A percentile compares a stretch with the other conserved stretches of the same genome.
Conservation (phyloP, 2,113 vertebrate genomes). For the Osmerus mordax region DNA sequence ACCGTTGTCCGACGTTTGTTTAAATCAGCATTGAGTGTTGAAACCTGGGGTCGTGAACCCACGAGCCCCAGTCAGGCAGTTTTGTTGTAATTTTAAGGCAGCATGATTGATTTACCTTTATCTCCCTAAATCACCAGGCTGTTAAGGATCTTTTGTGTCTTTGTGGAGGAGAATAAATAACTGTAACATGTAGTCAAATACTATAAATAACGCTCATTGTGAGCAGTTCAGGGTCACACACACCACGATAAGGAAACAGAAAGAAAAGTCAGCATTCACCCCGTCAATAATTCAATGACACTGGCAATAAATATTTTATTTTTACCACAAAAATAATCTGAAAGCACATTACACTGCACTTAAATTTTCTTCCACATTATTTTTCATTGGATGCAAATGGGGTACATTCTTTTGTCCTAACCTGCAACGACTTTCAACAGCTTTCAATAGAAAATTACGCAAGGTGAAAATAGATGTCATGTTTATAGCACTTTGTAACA, state of each 20-base stretch:
- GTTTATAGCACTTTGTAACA: constrained; percentile 48
- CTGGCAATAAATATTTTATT: constrained; percentile 75
- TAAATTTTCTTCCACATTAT: constrained; percentile 20
- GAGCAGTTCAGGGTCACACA: too few species aligned
- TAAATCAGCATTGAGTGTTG: too few species aligned
- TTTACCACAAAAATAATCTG: constrained; percentile 67
- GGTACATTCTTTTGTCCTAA: constrained; percentile 34
- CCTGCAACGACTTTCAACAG: constrained; percentile 20
- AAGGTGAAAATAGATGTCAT: constrained; percentile 42
- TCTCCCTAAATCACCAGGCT: too few species aligned
- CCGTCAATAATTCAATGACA: background rate
- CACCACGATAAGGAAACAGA: background rate
- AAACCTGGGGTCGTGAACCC: too few species aligned
- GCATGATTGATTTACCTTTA: too few species aligned
- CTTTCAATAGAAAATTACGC: constrained; percentile 36
- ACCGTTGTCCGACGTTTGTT: too few species aligned
- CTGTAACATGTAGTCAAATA: too few species aligned
- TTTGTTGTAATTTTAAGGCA: too few species aligned
- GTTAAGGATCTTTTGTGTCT: too few species aligned
- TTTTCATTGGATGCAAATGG: constrained; percentile 36
- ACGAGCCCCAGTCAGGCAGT: too few species aligned
- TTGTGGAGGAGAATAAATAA: too few species aligned
- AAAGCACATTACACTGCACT: constrained; percentile 44
- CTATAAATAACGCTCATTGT: too few species aligned
- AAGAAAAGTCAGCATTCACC: background rate